phyloP scores from a whole-genome alignment of 2,113 vertebrate genomes.

The Myotis lucifugus region DNA sequence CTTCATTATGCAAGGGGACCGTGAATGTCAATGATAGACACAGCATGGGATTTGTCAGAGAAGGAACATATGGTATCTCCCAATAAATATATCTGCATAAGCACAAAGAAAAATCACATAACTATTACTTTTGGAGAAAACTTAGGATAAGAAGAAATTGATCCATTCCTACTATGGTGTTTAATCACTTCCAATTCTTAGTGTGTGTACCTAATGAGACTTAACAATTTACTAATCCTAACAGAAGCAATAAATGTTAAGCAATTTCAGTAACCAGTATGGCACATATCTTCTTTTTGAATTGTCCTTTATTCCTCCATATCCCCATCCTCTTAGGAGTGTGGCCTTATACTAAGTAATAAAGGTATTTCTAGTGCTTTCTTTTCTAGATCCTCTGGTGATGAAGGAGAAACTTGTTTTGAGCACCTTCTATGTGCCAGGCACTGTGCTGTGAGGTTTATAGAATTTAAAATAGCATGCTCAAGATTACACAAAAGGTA shows the following conservation, averaged over 20 bases:
- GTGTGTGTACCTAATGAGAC: not conserved
- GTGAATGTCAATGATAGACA: not conserved
- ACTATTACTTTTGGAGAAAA: not conserved
- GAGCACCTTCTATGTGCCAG: no score
- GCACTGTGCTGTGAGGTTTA: not conserved
- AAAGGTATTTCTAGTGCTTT: not conserved
- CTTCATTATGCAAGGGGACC: not conserved
- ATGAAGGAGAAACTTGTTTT: not conserved
- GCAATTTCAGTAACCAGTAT: not conserved
- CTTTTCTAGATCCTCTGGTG: not conserved
- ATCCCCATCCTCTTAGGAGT: not conserved
- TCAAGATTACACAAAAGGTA: not conserved
- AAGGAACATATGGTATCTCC: not conserved
- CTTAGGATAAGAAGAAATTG: not conserved
- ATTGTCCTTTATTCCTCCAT: not conserved
- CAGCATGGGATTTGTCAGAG: not conserved
- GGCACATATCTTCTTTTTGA: not conserved
- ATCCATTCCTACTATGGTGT: not conserved
- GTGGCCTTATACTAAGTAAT: not conserved
- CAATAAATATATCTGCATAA: not conserved
- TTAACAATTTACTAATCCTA: not conserved
- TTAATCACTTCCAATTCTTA: constrained; percentile 1
- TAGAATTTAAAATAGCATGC: not conserved
- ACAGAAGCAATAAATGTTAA: constrained; percentile 27
- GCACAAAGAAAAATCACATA: not conserved